Percentiles rank a stretch among this genome's conserved stretches.
phyloP scores from a whole-genome alignment of 2,888 invertebrate species.

The Tachina lurida region DNA sequence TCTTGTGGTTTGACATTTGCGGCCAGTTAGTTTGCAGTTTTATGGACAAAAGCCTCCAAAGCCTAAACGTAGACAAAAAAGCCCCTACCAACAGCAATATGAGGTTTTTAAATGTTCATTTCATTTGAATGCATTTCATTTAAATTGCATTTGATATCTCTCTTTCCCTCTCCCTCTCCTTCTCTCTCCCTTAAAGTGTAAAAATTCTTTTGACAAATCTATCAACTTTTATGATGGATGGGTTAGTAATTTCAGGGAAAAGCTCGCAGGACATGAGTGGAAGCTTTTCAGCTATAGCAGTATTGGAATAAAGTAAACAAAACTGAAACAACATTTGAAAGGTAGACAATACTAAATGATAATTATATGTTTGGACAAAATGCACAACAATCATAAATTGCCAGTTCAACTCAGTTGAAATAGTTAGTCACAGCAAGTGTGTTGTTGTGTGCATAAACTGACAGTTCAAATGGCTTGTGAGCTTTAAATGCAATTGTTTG shows the following conservation, averaged over 20 bases:
- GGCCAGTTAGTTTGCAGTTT: slow-evolving; percentile 51
- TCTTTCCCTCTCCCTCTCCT: neutral
- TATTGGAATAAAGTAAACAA: slow-evolving; percentile 60
- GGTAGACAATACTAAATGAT: slow-evolving; percentile 44
- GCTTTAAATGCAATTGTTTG: slow-evolving; percentile 6
- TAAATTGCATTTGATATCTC: slow-evolving; percentile 59
- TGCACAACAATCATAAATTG: slow-evolving; percentile 58
- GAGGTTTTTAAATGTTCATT: slow-evolving; percentile 44
- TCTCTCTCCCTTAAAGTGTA: neutral
- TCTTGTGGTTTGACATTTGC: slow-evolving; percentile 66
- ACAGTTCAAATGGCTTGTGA: slow-evolving; percentile 45
- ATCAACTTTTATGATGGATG: neutral
- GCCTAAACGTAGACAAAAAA: slow-evolving; percentile 32
- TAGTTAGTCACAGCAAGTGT: neutral
- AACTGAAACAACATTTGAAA: slow-evolving; percentile 68
- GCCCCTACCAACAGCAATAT: slow-evolving; percentile 8
- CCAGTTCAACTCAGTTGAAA: slow-evolving; percentile 21
- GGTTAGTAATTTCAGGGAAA: slow-evolving; percentile 4
- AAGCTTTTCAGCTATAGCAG: no score
- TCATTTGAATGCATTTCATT: slow-evolving; percentile 48
- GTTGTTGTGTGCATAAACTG: slow-evolving; percentile 22
- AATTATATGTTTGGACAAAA: slow-evolving; percentile 57
- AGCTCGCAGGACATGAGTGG: neutral
- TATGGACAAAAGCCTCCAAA: slow-evolving; percentile 30
- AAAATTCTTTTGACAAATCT: slow-evolving; percentile 1